These are phyloP conservation scores for Delphinapterus leucas DNA, from an alignment of 2,113 vertebrate genomes.

Conservation along the genomic window DNA sequence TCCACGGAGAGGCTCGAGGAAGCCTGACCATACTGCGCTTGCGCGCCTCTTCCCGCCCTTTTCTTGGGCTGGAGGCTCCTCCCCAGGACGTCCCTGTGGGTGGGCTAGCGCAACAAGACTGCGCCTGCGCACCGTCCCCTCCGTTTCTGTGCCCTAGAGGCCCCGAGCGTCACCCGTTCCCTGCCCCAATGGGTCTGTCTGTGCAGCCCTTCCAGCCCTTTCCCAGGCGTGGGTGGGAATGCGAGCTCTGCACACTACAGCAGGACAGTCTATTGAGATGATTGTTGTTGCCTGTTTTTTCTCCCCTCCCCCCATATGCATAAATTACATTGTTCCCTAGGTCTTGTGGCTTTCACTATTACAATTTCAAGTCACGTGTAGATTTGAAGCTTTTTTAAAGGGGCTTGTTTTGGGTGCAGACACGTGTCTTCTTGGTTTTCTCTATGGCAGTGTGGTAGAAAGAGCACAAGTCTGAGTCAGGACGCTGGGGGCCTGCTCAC, in stretches of 20 bases:
- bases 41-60: neutral
- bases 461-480: neutral
- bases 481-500: neutral
- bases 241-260: fast-evolving
- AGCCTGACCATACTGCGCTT: neutral
- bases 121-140: neutral
- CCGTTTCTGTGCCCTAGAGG: fast-evolving
- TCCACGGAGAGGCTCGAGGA: fast-evolving
- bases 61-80: neutral
- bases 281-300: neutral
- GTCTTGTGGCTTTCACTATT: neutral
- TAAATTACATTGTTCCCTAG: neutral
- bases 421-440: neutral
- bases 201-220: fast-evolving
- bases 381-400: neutral
- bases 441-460: neutral
- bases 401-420: neutral
- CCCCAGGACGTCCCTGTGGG: neutral
- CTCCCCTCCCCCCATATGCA: neutral
- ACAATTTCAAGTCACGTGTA: neutral
- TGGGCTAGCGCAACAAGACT: fast-evolving
- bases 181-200: neutral
- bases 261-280: neutral
- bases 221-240: fast-evolving
- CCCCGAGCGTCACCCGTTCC: fast-evolving